A percentile compares a stretch with the other conserved stretches of the same genome.
These are phyloP conservation scores for Montipora foliosa DNA, from an alignment of 64 coral and sea anemone genomes.

Conservation along the genomic window DNA sequence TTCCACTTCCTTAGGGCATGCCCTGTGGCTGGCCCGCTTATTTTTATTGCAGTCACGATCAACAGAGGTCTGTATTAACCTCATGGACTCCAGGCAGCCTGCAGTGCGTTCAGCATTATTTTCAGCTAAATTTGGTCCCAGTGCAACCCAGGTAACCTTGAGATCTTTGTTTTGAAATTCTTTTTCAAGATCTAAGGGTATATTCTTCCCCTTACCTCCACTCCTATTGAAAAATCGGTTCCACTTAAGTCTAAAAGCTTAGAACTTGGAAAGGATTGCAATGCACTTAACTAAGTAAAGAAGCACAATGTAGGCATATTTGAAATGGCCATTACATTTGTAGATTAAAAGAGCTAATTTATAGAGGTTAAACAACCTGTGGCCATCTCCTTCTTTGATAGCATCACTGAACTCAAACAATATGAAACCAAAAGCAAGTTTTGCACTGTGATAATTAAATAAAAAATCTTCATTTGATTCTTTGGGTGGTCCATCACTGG, in stretches of 20 bases:
- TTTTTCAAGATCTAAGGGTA: background rate
- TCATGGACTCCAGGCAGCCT: background rate
- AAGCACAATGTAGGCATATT: slow-evolving; percentile 1
- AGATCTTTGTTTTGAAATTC: background rate
- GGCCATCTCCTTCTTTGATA: slow-evolving; percentile 5
- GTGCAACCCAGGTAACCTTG: background rate
- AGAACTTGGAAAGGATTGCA: background rate
- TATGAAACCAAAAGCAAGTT: too few relatives aligned
- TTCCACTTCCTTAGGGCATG: background rate
- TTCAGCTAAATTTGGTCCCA: slow-evolving; percentile 1
- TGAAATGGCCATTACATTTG: background rate
- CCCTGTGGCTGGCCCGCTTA: slow-evolving; percentile 11
- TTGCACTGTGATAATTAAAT: too few relatives aligned
- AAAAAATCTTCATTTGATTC: too few relatives aligned
- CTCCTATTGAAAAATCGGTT: slow-evolving; percentile 1
- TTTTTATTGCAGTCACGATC: background rate
- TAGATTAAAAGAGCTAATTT: background rate
- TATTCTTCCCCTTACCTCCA: slow-evolving; percentile 1
- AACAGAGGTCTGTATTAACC: background rate
- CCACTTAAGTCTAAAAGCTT: background rate
- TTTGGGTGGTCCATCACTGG: too few relatives aligned
- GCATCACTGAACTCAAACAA: background rate
- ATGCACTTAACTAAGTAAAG: background rate
- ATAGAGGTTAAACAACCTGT: slow-evolving; percentile 8
- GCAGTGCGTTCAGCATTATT: background rate